Base-by-base conservation (phyloP, 2,888 invertebrate species). In the Drosophila basisetae region DNA sequence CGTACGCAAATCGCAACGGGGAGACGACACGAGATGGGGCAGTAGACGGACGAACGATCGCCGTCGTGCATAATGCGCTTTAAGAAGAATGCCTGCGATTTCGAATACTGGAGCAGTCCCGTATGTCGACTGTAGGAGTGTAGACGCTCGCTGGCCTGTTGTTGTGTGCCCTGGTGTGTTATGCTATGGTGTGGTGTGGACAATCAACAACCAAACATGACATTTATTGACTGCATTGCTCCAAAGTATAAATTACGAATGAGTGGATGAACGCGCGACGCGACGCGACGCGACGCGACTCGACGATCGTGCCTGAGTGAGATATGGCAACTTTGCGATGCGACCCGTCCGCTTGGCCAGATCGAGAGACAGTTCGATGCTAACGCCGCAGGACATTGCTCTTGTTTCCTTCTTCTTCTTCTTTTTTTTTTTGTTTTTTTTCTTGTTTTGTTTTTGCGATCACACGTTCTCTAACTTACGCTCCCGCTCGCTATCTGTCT, bases 211-310 rank as follows among this genome's bases (percentile, higher is more conserved):
- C 82, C 80, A 77, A 90, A 90, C 89, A 87, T 92, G 92, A 91
- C 92, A 91, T 92, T 92, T 92, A 92, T 92, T 92, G 92, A 92
- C 91, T 91, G 88, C 88, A 86, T 89, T 86, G 87, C 76, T 72
- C 75, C 89, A 84, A 80, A 86, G 89, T 84, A 88, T 88, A 88
- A 88, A 88, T 88, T 86, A 90, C 87, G 77, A 77, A 80, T 80
- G 80, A 83, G 79, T 75, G 78, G 78, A 79, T 77, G 76, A 82
- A 73, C 76, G 78, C 39, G 37, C 54, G 54, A 25, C 54, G 22
- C 41, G 16, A 33, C 33, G 33, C 33, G 25, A 33, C 37, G 37
- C 61, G 43, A 67, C 13, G 10, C 41, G 41, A 22, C 43, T 22
- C 86, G 75, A 66, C 72, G 80, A 83, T 82, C 79, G 81, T 76